Evolutionary conservation across 2,113 vertebrate species (phyloP).

Genomic region (Tragelaphus scriptus): DNA sequence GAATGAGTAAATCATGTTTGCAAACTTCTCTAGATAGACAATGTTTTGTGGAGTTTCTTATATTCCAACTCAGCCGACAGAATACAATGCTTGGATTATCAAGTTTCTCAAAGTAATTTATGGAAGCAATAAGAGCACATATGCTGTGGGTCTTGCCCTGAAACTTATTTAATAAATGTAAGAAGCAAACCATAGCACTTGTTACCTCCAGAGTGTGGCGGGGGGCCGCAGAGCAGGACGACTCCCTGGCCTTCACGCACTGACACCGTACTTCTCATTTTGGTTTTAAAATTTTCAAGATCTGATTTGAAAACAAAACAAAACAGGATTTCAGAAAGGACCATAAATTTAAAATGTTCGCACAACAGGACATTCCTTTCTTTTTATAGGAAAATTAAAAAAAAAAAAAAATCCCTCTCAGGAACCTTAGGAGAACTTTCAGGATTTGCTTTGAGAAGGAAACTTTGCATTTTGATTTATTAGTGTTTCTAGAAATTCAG

Average conservation of each 20-base stretch:
- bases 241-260: slow-evolving; percentile 96
- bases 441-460: not conserved
- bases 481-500: not conserved
- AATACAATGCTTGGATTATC: not conserved
- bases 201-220: slow-evolving; percentile 90
- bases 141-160: not conserved
- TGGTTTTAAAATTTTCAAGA: slow-evolving; percentile 88
- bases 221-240: slow-evolving; percentile 91
- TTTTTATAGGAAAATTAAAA: not conserved
- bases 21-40: not conserved
- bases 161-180: slow-evolving; percentile 5
- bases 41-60: not conserved
- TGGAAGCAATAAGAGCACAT: not conserved
- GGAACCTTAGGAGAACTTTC: not conserved
- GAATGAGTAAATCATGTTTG: not conserved
- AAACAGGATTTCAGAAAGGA: slow-evolving; percentile 9
- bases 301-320: slow-evolving; percentile 79
- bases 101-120: not conserved
- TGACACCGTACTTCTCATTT: slow-evolving; percentile 89
- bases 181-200: not conserved
- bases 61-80: not conserved
- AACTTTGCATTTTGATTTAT: not conserved
- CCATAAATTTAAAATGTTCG: not conserved
- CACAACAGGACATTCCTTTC: not conserved
- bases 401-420: not conserved